Evolutionary conservation across 2,797 vertebrate genomes (phyloP), one percentile per base, ranked within the genome.

Genomic region (Oceanodroma leucorhoa): DNA sequence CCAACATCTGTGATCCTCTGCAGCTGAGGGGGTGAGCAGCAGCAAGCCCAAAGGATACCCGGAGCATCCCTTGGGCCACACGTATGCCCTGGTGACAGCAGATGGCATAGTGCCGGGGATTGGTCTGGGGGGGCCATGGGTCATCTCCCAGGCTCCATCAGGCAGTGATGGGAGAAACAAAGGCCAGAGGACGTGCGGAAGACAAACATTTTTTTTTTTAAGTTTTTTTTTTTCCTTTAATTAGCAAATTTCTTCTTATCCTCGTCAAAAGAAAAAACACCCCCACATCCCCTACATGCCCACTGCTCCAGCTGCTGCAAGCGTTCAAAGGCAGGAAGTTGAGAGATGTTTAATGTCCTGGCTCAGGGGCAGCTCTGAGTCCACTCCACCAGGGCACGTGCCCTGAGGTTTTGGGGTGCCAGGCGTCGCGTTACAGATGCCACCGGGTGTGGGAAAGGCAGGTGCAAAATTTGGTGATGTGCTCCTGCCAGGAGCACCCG

Each of bases 201-300:
- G 95, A 95, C 94, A 96, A 87, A 85, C 55, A 90, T 65, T 11
- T 11, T 61, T 32, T 32, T 36, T 83, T 87, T 83, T 69, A 34
- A 36, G 41, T 92, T 84, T 95, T 95, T 87, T 85, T 84, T 95
- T 95, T 87, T 85, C 34, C 83, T 97, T 96, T 97, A 96, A 97
- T 96, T 96, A 94, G 95, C 88, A 96, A 96, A 96, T 90, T 86
- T 96, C 82, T 95, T 95, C 65, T 96, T 89, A 94, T 69, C 82
- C 85, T 96, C 4, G 2, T 91, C 83, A 91, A 95, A 96, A 95
- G 83, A 83, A 91, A 92, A 80, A 10, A 1, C 62, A 46, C 21
- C 23, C 86, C 66, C 54, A 65, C 13, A 29, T 38, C 83, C 93
- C 14, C 58, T 87, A 43, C 0, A 1, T 76, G 88, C 93, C 73